These are phyloP conservation scores for Aphidoletes aphidimyza DNA, from an alignment of 2,888 invertebrate genomes.

Conservation along the genomic window DNA sequence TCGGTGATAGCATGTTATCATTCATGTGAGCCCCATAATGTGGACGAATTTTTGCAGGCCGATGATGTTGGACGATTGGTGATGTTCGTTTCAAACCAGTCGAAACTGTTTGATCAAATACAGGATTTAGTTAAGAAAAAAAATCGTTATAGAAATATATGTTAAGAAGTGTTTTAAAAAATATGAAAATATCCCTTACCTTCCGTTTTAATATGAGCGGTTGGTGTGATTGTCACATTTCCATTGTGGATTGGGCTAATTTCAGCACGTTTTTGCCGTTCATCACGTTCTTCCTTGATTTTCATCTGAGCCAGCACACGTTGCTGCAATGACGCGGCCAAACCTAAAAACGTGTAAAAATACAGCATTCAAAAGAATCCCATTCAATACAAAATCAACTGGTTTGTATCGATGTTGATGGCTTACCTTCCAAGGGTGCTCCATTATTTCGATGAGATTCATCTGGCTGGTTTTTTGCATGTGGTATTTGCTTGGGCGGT, in stretches of 20 bases:
- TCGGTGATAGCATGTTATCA: conserved; percentile 62
- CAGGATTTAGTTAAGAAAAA: not conserved
- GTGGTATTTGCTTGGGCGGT: not conserved
- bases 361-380: not conserved
- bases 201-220: conserved; percentile 59
- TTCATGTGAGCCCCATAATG: conserved; percentile 61
- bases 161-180: no score
- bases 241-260: conserved; percentile 10
- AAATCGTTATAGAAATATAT: conserved; percentile 59
- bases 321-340: conserved; percentile 85
- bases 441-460: conserved; percentile 53
- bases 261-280: conserved; percentile 60
- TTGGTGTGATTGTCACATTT: conserved; percentile 28
- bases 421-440: conserved; percentile 65
- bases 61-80: conserved; percentile 68
- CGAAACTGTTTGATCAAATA: not conserved
- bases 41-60: conserved; percentile 66
- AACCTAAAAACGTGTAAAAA: conserved; percentile 67
- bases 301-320: conserved; percentile 77
- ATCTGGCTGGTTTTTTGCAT: conserved; percentile 57
- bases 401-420: not conserved
- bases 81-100: conserved; percentile 68
- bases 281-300: conserved; percentile 68
- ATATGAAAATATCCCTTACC: no score
- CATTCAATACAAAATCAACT: not conserved